Evolutionary conservation across 2,113 vertebrate species (phyloP), one percentile per base, ranked within the genome.

Genomic region (Limnothrissa miodon): DNA sequence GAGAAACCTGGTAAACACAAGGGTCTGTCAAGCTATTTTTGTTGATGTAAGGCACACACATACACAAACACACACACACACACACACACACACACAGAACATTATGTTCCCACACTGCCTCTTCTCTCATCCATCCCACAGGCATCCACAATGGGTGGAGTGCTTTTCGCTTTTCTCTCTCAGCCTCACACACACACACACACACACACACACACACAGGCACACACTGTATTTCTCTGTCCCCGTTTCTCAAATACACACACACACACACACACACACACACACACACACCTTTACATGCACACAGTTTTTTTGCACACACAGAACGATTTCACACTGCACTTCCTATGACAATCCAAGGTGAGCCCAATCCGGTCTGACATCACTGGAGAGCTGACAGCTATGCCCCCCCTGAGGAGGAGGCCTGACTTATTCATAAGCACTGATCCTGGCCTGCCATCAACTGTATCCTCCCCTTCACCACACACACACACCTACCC

Each of bases 381-480:
- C 66, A 74, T 74, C 66, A 74, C 29, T 33, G 29, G 66, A 74
- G 66, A 74, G 66, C 66, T 74, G 66, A 74, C 66, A 74, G 66
- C 66, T 74, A 36, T 74, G 66, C 66, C 33, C 66, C 45, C 66
- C 66, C 66, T 15, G 66, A 39, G 66, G 25, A 74, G 15, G 25
- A 74, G 66, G 66, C 66, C 66, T 74, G 66, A 74, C 66, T 74
- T 74, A 74, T 74, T 74, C 66, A 74, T 74, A 74, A 74, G 66
- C 66, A 74, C 66, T 74, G 66, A 74, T 74, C 83, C 89, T 87
- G 85, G 89, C 92, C 91, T 87, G 89, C 89, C 90, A 90, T 94
- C 92, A 93, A 90, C 87, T 85, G 90, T 82, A 85, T 87, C 90
- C 86, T 88, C 87, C 85, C 83, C 87, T 84, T 78, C 5, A 33